Conservation (phyloP, 1,140 invertebrate genomes). For the Drosophila miranda region DNA sequence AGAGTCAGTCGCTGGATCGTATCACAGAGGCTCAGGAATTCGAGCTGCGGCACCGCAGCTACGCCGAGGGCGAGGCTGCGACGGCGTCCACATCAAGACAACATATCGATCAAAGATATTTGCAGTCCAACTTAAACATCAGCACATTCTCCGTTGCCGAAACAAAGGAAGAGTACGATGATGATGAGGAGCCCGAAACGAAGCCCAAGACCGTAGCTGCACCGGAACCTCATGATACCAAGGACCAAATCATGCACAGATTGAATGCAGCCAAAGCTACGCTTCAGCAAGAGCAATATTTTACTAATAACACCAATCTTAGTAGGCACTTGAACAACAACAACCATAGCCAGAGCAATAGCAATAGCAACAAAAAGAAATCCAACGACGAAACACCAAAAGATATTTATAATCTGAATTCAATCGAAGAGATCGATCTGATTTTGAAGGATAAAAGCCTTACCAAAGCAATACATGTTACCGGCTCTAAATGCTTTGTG, state of each 20-base stretch:
- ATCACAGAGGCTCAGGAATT: slow-evolving; percentile 91
- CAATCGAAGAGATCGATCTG: slow-evolving; percentile 82
- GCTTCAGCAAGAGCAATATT: slow-evolving; percentile 76
- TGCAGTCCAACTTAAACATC: slow-evolving; percentile 68
- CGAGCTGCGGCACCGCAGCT: slow-evolving; percentile 82
- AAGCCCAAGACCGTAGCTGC: too few species aligned
- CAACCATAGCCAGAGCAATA: slow-evolving; percentile 31
- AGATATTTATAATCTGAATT: slow-evolving; percentile 79
- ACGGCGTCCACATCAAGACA: slow-evolving; percentile 43
- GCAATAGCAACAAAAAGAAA: slow-evolving; percentile 51
- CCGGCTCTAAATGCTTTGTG: slow-evolving; percentile 82
- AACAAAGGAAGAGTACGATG: slow-evolving; percentile 72
- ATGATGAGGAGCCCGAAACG: slow-evolving; percentile 56
- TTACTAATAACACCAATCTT: slow-evolving; percentile 64
- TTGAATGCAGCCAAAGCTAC: slow-evolving; percentile 76
- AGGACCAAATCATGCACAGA: slow-evolving; percentile 78
- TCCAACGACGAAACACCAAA: slow-evolving; percentile 80
- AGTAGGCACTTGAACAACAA: slow-evolving; percentile 54
- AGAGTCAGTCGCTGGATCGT: slow-evolving; percentile 91
- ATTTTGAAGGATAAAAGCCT: slow-evolving; percentile 81
- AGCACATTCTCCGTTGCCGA: slow-evolving; percentile 74
- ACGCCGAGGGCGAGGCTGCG: slow-evolving; percentile 48
- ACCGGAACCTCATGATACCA: slow-evolving; percentile 14
- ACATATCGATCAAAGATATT: slow-evolving; percentile 75
- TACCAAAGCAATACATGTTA: slow-evolving; percentile 81